Conservation (phyloP, 2,888 invertebrate species). For the Petrophora chlorosata region DNA sequence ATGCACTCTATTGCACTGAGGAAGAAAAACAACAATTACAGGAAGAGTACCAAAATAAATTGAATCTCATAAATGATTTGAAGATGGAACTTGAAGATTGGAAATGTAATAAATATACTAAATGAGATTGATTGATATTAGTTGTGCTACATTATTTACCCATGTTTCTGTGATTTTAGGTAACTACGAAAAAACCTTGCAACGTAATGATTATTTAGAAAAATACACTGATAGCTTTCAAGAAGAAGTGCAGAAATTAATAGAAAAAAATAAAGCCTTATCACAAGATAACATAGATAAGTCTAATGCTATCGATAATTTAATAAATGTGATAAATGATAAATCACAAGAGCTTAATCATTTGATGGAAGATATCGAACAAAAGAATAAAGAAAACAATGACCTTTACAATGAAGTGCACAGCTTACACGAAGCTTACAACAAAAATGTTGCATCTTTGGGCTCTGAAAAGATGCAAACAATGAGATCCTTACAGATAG, state of each 20-base stretch:
- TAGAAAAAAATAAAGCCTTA: constrained; percentile 51
- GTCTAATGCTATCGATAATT: constrained; percentile 54
- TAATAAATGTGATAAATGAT: constrained; percentile 50
- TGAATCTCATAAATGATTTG: constrained; percentile 61
- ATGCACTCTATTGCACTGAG: constrained; percentile 59
- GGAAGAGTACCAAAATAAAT: constrained; percentile 59
- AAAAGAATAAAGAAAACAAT: constrained; percentile 50
- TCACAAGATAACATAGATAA: constrained; percentile 53
- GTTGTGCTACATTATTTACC: too few relatives aligned
- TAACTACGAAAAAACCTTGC: constrained; percentile 56
- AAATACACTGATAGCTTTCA: constrained; percentile 52
- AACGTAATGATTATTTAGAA: constrained; percentile 61
- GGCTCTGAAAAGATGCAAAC: constrained; percentile 57
- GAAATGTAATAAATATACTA: constrained; percentile 55
- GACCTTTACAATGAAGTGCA: constrained; percentile 49
- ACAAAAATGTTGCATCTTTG: constrained; percentile 44
- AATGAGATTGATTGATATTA: too few relatives aligned
- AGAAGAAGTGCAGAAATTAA: constrained; percentile 48
- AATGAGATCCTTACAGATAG: constrained; percentile 51
- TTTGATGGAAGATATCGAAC: constrained; percentile 53
- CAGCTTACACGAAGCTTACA: constrained; percentile 47
- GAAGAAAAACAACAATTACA: constrained; percentile 67
- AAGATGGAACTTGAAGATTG: constrained; percentile 65
- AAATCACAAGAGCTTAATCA: constrained; percentile 62
- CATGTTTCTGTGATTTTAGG: constrained; percentile 44